These are phyloP conservation scores for Triplophysa siluroides DNA, from an alignment of 2,113 vertebrate species.

Conservation along the genomic window DNA sequence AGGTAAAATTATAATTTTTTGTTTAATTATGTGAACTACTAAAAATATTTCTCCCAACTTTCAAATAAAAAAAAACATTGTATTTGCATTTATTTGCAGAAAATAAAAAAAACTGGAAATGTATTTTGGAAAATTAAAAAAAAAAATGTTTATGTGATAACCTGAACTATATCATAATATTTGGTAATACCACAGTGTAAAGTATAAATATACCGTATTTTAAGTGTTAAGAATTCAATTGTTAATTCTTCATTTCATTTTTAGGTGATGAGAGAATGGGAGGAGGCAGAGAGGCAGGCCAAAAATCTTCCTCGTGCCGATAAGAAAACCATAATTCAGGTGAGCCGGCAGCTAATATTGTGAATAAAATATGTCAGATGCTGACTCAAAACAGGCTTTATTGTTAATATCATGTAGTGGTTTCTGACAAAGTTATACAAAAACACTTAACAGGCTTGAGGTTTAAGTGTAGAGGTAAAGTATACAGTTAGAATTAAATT, in stretches of 20 bases:
- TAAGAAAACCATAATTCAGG: conserved; percentile 95
- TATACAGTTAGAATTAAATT: neutral
- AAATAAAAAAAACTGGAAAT: no score
- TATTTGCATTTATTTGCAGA: no score
- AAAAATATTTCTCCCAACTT: no score
- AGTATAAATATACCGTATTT: no score
- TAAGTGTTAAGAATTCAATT: no score
- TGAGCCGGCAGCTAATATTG: conserved; percentile 54
- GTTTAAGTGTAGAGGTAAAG: conserved; percentile 5
- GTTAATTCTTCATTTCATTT: neutral
- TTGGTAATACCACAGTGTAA: neutral
- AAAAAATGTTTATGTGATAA: no score
- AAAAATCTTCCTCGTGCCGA: conserved; percentile 93
- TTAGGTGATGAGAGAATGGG: conserved; percentile 98
- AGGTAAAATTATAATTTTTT: no score
- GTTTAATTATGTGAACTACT: no score
- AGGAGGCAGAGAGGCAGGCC: conserved; percentile 91
- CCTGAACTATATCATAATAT: neutral
- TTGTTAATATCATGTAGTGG: neutral
- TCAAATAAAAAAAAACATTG: no score
- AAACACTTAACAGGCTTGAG: conserved; percentile 17
- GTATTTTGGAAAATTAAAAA: no score
- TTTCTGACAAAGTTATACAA: conserved; percentile 25
- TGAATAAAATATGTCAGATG: neutral
- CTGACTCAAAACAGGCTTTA: neutral